phyloP scores from a whole-genome alignment of 2,888 invertebrate genomes.

The Dasysyrphus albostriatus region DNA sequence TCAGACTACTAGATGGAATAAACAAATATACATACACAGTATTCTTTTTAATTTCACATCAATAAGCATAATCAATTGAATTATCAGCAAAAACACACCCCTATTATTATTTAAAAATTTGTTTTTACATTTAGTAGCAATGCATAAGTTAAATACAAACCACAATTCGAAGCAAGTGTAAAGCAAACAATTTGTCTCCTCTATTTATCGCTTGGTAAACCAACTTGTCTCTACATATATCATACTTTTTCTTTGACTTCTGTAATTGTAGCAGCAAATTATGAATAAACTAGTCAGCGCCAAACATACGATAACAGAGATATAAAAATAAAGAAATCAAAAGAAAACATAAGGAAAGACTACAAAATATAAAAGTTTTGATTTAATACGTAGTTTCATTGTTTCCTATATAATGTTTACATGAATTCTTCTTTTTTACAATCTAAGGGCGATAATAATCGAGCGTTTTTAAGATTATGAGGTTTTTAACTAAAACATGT shows the following conservation, averaged over 20 bases:
- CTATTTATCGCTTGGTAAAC: neutral
- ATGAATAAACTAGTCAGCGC: neutral
- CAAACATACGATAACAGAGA: neutral
- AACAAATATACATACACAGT: constrained; percentile 29
- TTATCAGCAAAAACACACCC: constrained; percentile 47
- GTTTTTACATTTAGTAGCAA: neutral
- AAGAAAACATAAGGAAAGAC: neutral
- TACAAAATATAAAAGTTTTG: neutral
- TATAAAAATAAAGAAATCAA: neutral
- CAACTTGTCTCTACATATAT: neutral
- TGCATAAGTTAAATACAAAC: neutral
- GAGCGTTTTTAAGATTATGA: no score
- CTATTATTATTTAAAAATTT: constrained; percentile 12
- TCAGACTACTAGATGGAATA: neutral
- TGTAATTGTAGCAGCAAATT: neutral
- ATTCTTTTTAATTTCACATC: constrained; percentile 10
- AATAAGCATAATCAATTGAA: constrained; percentile 28
- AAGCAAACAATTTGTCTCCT: constrained; percentile 9
- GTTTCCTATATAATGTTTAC: neutral
- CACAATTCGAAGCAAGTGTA: constrained; percentile 47
- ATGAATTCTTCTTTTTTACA: no score
- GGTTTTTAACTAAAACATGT: no score
- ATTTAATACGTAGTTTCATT: neutral
- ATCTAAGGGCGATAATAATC: no score
- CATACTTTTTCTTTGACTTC: neutral